phyloP scores from a whole-genome alignment of 2,888 invertebrate species.

The Caenorhabditis angaria region DNA sequence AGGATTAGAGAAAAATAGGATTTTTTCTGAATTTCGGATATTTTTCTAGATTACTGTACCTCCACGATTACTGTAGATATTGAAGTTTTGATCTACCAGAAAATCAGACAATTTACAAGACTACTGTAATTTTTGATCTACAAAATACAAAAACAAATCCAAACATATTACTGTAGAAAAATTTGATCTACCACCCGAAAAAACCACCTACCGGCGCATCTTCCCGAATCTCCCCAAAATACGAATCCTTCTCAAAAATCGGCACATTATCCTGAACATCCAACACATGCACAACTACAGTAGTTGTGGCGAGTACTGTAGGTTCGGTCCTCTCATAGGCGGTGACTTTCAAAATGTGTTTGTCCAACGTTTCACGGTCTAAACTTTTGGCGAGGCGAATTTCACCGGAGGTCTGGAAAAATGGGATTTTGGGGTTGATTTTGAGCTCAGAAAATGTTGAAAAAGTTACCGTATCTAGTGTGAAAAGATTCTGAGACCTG shows the following conservation, averaged over 20 bases:
- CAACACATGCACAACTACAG: conserved; percentile 81
- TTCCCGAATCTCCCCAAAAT: conserved; percentile 88
- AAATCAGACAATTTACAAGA: too few species aligned
- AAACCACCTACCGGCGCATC: conserved; percentile 76
- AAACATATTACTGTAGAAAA: too few species aligned
- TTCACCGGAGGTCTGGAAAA: conserved; percentile 62
- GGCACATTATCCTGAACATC: conserved; percentile 96
- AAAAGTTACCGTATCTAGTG: conserved; percentile 55
- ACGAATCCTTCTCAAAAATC: conserved; percentile 88
- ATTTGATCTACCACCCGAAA: neutral
- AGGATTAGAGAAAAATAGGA: too few species aligned
- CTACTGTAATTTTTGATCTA: too few species aligned
- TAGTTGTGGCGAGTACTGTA: conserved; percentile 61
- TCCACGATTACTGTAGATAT: too few species aligned
- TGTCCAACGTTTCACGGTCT: conserved; percentile 66
- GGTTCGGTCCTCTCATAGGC: conserved; percentile 69
- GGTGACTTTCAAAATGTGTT: conserved; percentile 68
- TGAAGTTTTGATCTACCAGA: too few species aligned
- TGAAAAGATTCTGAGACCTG: conserved; percentile 59
- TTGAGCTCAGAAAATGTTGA: conserved; percentile 9
- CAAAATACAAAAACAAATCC: neutral
- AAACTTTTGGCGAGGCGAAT: conserved; percentile 65
- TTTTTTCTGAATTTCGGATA: too few species aligned
- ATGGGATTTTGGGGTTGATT: conserved; percentile 30
- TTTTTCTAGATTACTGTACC: too few species aligned